These are phyloP conservation scores for Rhinoderma darwinii DNA, from an alignment of 2,113 vertebrate genomes.

Conservation along the genomic window DNA sequence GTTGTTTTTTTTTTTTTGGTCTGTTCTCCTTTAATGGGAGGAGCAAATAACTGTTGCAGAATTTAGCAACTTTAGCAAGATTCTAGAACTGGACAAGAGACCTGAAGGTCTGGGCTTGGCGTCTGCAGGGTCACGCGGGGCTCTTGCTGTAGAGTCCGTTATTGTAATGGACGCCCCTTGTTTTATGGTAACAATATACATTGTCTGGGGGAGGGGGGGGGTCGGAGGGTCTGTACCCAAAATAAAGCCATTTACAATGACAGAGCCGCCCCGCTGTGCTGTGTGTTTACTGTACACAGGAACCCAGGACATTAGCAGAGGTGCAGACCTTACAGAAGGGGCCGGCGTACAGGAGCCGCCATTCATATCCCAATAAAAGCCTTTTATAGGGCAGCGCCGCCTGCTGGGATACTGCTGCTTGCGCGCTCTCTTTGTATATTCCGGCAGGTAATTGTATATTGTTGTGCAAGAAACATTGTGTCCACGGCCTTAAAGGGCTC, in stretches of 20 bases:
- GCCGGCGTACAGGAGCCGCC: conserved; percentile 12
- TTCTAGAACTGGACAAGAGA: neutral
- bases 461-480: neutral
- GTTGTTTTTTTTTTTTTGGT: neutral
- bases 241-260: conserved; percentile 15
- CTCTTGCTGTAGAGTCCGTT: neutral
- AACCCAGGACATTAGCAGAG: neutral
- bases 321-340: conserved; percentile 1
- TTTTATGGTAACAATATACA: neutral
- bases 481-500: neutral
- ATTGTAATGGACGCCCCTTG: neutral
- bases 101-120: neutral
- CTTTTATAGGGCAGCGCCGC: neutral
- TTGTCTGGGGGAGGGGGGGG: neutral
- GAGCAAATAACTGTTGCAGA: neutral
- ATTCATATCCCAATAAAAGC: conserved; percentile 22
- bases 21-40: neutral
- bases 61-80: neutral
- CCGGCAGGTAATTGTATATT: conserved; percentile 24
- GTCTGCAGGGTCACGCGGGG: neutral
- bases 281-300: conserved; percentile 32
- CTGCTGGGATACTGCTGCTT: conserved; percentile 35
- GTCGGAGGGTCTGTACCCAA: neutral
- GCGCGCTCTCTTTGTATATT: neutral
- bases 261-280: neutral